A percentile compares a stretch with the other conserved stretches of the same genome.
Evolutionary conservation across 2,888 invertebrate genomes (phyloP).

Genomic region (Chloromyia formosa): DNA sequence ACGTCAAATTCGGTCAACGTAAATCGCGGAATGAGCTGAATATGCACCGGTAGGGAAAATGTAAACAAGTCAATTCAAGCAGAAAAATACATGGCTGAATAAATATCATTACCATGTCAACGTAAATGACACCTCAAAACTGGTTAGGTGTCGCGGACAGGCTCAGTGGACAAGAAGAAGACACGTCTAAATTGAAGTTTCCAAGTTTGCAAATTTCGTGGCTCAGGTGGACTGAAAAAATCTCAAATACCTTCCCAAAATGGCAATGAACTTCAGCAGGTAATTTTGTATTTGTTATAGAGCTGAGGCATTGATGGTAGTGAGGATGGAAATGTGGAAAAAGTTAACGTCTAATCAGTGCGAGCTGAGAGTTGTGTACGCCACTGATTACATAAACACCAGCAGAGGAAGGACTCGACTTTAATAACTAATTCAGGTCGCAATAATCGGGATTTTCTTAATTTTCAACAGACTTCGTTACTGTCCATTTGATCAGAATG

Average conservation of each 20-base stretch:
- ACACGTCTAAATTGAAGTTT: slow-evolving; percentile 31
- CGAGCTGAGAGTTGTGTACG: no score
- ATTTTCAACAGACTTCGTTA: no score
- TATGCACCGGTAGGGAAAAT: slow-evolving; percentile 3
- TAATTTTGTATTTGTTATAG: neutral
- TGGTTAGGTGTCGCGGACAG: no score
- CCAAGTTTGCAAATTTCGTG: neutral
- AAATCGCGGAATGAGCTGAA: neutral
- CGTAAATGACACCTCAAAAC: no score
- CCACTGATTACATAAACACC: no score
- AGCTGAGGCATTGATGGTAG: no score
- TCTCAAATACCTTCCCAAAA: neutral
- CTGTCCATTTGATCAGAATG: no score
- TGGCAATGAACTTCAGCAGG: slow-evolving; percentile 42
- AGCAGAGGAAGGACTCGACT: no score
- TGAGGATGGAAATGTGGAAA: no score
- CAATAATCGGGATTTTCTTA: no score
- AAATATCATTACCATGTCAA: neutral
- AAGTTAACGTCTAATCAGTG: no score
- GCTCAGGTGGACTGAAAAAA: neutral
- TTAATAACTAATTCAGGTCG: no score
- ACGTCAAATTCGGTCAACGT: neutral
- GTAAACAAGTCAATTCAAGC: slow-evolving; percentile 15
- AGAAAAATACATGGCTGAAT: neutral
- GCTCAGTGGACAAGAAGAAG: slow-evolving; percentile 41